Conservation (phyloP, 2,888 invertebrate genomes). For the Taphrorychus bicolor region DNA sequence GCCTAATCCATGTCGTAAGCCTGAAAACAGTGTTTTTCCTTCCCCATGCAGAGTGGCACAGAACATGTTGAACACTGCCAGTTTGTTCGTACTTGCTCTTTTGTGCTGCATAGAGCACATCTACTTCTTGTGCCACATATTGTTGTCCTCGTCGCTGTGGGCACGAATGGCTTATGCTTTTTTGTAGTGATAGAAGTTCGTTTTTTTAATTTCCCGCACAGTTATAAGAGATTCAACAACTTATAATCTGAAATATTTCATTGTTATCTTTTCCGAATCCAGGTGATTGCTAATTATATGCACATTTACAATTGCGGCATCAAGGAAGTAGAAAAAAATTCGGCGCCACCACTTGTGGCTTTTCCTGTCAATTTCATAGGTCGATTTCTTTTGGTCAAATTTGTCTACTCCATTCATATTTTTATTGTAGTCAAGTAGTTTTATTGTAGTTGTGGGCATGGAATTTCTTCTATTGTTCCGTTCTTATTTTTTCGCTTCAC, state of each 20-base stretch:
- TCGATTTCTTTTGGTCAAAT: neutral
- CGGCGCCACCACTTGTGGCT: neutral
- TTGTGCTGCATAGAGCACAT: slow-evolving; percentile 43
- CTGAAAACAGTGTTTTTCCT: slow-evolving; percentile 14
- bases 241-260: slow-evolving; percentile 13
- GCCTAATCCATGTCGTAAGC: neutral
- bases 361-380: neutral
- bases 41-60: slow-evolving; percentile 39
- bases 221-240: slow-evolving; percentile 5
- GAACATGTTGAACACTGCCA: slow-evolving; percentile 41
- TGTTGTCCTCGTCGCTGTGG: neutral
- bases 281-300: neutral
- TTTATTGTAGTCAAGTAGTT: slow-evolving; percentile 8
- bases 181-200: neutral
- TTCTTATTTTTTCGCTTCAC: slow-evolving; percentile 8
- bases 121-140: slow-evolving; percentile 7
- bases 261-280: neutral
- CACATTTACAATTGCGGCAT: neutral
- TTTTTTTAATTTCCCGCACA: neutral
- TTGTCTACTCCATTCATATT: slow-evolving; percentile 13
- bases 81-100: slow-evolving; percentile 35
- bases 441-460: neutral
- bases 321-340: slow-evolving; percentile 7
- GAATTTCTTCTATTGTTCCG: slow-evolving; percentile 1
- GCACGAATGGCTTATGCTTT: neutral